phyloP scores from a whole-genome alignment of 2,888 invertebrate genomes.

The Pilophorus perplexus region DNA sequence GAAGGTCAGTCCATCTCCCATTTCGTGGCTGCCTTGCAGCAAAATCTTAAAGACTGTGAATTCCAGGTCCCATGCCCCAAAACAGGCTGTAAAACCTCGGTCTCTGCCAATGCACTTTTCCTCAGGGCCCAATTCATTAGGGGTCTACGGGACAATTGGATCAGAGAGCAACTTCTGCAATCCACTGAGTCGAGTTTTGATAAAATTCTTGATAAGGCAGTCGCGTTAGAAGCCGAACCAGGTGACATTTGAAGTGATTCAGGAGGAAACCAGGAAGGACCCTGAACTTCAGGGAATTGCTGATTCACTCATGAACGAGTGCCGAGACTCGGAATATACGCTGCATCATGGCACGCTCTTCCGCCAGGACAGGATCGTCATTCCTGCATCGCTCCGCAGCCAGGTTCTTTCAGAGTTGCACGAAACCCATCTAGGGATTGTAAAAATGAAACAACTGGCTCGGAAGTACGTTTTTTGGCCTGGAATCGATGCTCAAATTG shows the following conservation, averaged over 20 bases:
- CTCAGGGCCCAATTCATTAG: constrained; percentile 25
- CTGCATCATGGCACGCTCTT: constrained; percentile 36
- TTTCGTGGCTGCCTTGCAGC: constrained; percentile 34
- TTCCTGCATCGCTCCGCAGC: constrained; percentile 45
- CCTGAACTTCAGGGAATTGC: constrained; percentile 10
- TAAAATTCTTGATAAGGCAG: not conserved
- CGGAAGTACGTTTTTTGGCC: constrained; percentile 49
- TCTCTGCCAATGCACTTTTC: not conserved
- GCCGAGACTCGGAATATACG: not conserved
- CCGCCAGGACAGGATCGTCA: constrained; percentile 39
- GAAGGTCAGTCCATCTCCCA: constrained; percentile 36
- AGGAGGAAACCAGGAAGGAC: constrained; percentile 29
- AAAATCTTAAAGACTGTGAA: constrained; percentile 23
- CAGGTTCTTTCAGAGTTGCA: constrained; percentile 49
- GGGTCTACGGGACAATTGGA: constrained; percentile 9
- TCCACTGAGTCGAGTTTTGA: not conserved
- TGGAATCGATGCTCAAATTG: constrained; percentile 48
- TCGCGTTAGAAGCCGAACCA: constrained; percentile 10
- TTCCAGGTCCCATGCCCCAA: constrained; percentile 9
- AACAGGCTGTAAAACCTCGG: not conserved
- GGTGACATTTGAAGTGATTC: constrained; percentile 6
- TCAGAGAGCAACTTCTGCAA: constrained; percentile 17
- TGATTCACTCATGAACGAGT: not conserved
- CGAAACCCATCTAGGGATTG: constrained; percentile 48
- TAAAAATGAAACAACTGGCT: constrained; percentile 49